A percentile compares a stretch with the other conserved stretches of the same genome.
Conservation (phyloP, 1,140 invertebrate genomes). For the Euschistus heros region DNA sequence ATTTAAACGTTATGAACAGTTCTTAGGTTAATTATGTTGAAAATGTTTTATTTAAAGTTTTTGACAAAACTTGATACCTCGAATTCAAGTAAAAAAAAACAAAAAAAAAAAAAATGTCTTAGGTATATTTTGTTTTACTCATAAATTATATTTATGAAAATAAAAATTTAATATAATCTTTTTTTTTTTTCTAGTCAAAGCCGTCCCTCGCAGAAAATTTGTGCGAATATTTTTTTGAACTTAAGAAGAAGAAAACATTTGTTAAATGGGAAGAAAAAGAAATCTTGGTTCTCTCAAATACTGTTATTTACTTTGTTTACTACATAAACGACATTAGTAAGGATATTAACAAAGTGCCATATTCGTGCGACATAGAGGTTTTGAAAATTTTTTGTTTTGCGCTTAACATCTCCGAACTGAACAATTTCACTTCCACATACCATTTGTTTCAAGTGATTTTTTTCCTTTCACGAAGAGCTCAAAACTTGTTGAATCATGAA, state of each 20-base stretch:
- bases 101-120: too few species aligned
- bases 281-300: background rate
- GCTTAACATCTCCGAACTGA: background rate
- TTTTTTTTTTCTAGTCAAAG: background rate
- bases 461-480: background rate
- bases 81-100: too few species aligned
- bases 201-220: background rate
- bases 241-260: background rate
- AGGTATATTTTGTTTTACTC: too few species aligned
- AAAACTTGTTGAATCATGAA: background rate
- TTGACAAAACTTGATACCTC: too few species aligned
- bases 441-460: background rate
- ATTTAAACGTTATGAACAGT: too few species aligned
- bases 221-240: conserved; percentile 1
- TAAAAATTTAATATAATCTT: background rate
- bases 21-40: too few species aligned
- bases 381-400: background rate
- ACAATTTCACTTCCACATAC: background rate
- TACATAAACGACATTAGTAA: background rate
- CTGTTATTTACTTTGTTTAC: background rate
- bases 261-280: background rate
- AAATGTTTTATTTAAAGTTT: too few species aligned
- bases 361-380: too few species aligned
- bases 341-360: background rate
- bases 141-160: too few species aligned